Base-by-base conservation (phyloP, 2,888 invertebrate genomes). In the Ceriagrion tenellum region DNA sequence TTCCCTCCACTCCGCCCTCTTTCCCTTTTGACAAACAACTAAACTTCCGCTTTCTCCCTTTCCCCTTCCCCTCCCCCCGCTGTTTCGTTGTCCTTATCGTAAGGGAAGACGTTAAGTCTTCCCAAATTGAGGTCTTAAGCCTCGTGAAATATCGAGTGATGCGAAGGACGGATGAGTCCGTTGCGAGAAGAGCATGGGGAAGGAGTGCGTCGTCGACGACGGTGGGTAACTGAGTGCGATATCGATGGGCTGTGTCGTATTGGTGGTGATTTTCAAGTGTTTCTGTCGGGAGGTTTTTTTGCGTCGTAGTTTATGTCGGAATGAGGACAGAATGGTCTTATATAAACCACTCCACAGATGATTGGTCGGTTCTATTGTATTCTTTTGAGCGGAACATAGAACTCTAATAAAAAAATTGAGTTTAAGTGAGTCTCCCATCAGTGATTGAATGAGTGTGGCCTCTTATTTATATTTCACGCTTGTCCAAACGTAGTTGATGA, bases 81-180 rank as follows among this genome's bases (percentile, higher is more conserved):
- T 23, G 69, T 74, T 74, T 93, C 63, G 26, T 47, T 18, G 93
- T 69, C 93, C 47, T 47, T 74, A n/a, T 30, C 47, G 26, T 69
- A 40, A 26, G 69, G 40, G 59, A 93, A 35, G 93, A 93, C 63
- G 93, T 40, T 93, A 93, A 93, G 93, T 69, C 93, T 63, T 47
- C n/a, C 93, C 93, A 93, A 93, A 93, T 93, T 93, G 93, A 93
- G 93, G 93, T 93, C 69, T 93, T 93, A 93, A 81, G 93, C 69
- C 93, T 91, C 40, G 93, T 40, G 93, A 93, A 93, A 93, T 93
- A 93, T 93, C 69, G 93, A 93, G 93, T 93, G 74, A 93, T 93
- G 93, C 55, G 47, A 35, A n/a, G 47, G n/a, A 89, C 55, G 74
- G 93, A 93, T 59, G 93, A 63, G 81, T 81, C 30, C 26, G 26